A percentile compares a stretch with the other conserved stretches of the same genome.
phyloP scores from a whole-genome alignment of 2,888 invertebrate species.

The Cataglyphis cursor region DNA sequence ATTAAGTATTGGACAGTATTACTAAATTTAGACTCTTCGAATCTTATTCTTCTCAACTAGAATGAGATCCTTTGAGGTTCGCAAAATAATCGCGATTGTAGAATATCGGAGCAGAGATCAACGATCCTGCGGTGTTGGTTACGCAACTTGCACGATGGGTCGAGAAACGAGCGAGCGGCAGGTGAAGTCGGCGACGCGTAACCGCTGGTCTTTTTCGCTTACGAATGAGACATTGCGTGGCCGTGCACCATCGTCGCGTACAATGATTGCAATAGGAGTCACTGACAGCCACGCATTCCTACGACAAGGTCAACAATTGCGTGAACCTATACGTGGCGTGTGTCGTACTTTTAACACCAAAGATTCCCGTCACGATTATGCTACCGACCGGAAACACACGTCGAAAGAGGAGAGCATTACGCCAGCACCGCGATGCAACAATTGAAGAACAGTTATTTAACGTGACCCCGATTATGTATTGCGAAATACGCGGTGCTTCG shows the following conservation, averaged over 20 bases:
- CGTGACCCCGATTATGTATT: conserved; percentile 32
- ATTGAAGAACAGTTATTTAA: conserved; percentile 52
- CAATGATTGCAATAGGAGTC: conserved; percentile 66
- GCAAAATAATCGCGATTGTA: background rate
- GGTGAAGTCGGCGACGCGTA: conserved; percentile 61
- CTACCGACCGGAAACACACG: conserved; percentile 47
- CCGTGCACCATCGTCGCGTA: conserved; percentile 31
- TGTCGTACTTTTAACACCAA: conserved; percentile 58
- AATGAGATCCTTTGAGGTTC: background rate
- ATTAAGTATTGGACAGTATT: background rate
- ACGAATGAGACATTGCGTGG: conserved; percentile 57
- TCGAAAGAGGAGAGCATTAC: conserved; percentile 47
- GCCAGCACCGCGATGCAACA: conserved; percentile 24
- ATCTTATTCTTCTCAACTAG: background rate
- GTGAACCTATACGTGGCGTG: conserved; percentile 55
- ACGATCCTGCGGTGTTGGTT: conserved; percentile 56
- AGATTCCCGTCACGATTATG: conserved; percentile 62
- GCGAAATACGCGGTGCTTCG: conserved; percentile 5
- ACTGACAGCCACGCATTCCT: conserved; percentile 59
- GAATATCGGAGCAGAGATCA: conserved; percentile 34
- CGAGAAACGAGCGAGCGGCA: conserved; percentile 62
- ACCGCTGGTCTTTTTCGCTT: conserved; percentile 59
- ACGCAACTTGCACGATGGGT: conserved; percentile 58
- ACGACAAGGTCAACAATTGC: conserved; percentile 71
- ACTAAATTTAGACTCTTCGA: background rate